Conservation (phyloP, 2,888 invertebrate species). For the Sarcophaga subvicina region DNA sequence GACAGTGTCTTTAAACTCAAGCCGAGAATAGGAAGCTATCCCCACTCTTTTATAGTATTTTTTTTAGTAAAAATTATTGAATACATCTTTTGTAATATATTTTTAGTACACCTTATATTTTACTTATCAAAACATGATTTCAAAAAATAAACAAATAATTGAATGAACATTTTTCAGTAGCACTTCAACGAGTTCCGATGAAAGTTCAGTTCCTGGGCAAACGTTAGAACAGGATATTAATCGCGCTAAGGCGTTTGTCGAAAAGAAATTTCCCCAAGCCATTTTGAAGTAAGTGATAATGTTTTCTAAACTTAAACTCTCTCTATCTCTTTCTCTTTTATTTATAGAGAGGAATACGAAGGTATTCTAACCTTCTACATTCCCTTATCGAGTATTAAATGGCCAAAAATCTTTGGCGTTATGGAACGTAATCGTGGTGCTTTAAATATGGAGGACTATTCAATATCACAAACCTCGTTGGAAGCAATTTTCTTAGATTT, state of each 20-base stretch:
- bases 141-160: no score
- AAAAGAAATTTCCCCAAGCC: constrained; percentile 74
- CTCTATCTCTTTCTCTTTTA: no score
- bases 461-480: constrained; percentile 90
- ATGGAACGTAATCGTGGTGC: constrained; percentile 85
- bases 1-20: no score
- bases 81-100: no score
- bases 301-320: no score
- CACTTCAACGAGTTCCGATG: constrained; percentile 54
- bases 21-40: no score
- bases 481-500: constrained; percentile 90
- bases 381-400: constrained; percentile 83
- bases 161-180: no score
- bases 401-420: constrained; percentile 87
- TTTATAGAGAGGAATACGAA: constrained; percentile 86
- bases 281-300: constrained; percentile 75
- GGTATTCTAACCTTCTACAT: constrained; percentile 88
- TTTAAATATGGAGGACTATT: constrained; percentile 88
- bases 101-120: no score
- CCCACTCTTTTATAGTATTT: no score
- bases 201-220: constrained; percentile 65
- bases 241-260: constrained; percentile 76
- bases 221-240: constrained; percentile 71
- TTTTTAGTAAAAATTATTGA: no score
- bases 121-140: no score